Evolutionary conservation across 2,888 invertebrate genomes (phyloP).

Genomic region (Spodoptera littoralis): DNA sequence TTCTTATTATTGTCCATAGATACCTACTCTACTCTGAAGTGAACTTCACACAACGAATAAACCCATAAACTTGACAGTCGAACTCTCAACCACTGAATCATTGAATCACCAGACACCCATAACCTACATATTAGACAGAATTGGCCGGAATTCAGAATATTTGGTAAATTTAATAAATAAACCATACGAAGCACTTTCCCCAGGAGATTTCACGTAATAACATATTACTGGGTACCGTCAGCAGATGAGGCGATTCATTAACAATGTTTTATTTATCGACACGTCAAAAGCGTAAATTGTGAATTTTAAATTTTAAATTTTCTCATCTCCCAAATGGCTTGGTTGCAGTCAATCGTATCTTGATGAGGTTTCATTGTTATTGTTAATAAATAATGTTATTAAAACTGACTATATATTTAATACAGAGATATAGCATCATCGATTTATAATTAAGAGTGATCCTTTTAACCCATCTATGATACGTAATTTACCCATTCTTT

Average conservation of each 20-base stretch:
- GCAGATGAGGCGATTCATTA: slow-evolving; percentile 54
- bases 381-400: too few species aligned
- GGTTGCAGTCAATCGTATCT: slow-evolving; percentile 2
- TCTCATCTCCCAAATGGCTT: slow-evolving; percentile 27
- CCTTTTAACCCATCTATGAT: too few species aligned
- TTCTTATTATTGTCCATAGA: too few species aligned
- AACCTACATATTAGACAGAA: slow-evolving; percentile 40
- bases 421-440: too few species aligned
- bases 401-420: too few species aligned
- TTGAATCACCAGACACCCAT: background rate
- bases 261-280: slow-evolving; percentile 43
- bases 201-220: slow-evolving; percentile 67
- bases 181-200: slow-evolving; percentile 67
- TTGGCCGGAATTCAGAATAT: slow-evolving; percentile 55
- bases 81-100: too few species aligned
- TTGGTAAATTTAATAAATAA: slow-evolving; percentile 75
- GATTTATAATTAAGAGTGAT: too few species aligned
- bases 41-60: background rate
- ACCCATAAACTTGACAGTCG: slow-evolving; percentile 2
- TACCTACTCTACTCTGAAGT: too few species aligned
- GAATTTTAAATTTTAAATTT: slow-evolving; percentile 11
- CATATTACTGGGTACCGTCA: slow-evolving; percentile 58
- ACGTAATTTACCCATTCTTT: too few species aligned
- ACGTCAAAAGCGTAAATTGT: background rate
- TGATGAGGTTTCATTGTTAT: too few species aligned